Base-by-base conservation (phyloP, 2,888 invertebrate genomes). In the Mechanitis messenoides region DNA sequence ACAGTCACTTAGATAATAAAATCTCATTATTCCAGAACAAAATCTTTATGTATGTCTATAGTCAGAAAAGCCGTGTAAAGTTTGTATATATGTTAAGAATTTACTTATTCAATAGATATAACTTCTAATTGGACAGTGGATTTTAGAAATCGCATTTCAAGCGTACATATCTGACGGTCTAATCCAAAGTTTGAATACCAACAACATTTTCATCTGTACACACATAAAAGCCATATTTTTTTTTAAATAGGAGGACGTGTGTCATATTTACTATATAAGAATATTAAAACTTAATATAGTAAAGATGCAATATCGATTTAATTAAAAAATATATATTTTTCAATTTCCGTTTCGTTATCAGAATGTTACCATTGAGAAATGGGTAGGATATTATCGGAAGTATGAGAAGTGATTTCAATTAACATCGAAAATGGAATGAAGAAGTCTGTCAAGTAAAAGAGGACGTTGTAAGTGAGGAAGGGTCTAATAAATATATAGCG, bases 111-210 rank as follows among this genome's bases (percentile, higher is more conserved):
- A 68, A 70, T 71, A 71, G 73, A 80, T 78, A 86, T 86, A 87
- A 85, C 81, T 85, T 84, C 81, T 81, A 87, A 87, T 87, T 87
- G 87, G 76, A 72, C 70, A 71, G 71, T 69, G 72, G 72, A 75
- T 72, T 71, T 72, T 73, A 68, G 62, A 71, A 67, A 64, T 62
- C 54, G 60, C 56, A 61, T 59, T 60, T 64, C 64, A 62, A 64
- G 69, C 66, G 20, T 67, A 65, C 71, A 72, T 35, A 35, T 35
- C 35, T 35, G 35, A 35, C 6, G 35, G 35, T 35, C 6, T 35
- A 5, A 35, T 35, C 2, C 35, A 35, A 35, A 5, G 35, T 35
- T 5, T 35, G 35, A 5, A 35, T 6, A 35, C 35, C 4, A 35
- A 5, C 3, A 35, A 35, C 35, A 35, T 35, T 35, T 35, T 20